A percentile compares a stretch with the other conserved stretches of the same genome.
phyloP scores from a whole-genome alignment of 2,797 vertebrate genomes.

The Enteromius viviparus region DNA sequence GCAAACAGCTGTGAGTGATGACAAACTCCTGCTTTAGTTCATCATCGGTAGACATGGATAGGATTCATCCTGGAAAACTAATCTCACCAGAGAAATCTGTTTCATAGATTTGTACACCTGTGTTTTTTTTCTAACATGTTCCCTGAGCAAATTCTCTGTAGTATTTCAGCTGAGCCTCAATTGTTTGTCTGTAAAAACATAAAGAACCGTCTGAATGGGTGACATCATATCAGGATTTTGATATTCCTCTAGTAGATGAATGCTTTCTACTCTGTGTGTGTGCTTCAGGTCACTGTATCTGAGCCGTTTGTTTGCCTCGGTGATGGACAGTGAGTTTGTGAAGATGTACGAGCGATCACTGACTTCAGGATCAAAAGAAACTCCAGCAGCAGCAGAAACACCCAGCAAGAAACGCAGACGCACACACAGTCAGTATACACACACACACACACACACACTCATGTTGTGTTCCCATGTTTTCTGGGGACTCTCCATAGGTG shows the following conservation, averaged over 20 bases:
- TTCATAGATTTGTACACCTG: too few relatives aligned
- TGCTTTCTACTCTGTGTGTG: neutral
- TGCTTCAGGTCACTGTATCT: conserved; percentile 43
- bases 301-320: neutral
- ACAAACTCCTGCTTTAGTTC: neutral
- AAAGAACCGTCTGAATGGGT: too few relatives aligned
- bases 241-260: too few relatives aligned
- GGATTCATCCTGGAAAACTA: neutral
- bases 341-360: conserved; percentile 56
- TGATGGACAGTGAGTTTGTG: conserved; percentile 11
- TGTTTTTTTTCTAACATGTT: too few relatives aligned
- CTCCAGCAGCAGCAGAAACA: neutral
- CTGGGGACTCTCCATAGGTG: too few relatives aligned
- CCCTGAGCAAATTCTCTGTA: too few relatives aligned
- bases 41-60: too few relatives aligned
- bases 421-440: conserved; percentile 11
- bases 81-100: neutral
- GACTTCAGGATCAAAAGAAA: conserved; percentile 24
- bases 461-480: too few relatives aligned
- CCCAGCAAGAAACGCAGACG: conserved; percentile 50
- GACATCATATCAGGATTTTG: neutral
- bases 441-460: neutral
- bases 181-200: too few relatives aligned
- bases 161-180: too few relatives aligned
- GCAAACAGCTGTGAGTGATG: conserved; percentile 75